These are phyloP conservation scores for Myodes glareolus DNA, from an alignment of 2,113 vertebrate genomes.

Conservation along the genomic window DNA sequence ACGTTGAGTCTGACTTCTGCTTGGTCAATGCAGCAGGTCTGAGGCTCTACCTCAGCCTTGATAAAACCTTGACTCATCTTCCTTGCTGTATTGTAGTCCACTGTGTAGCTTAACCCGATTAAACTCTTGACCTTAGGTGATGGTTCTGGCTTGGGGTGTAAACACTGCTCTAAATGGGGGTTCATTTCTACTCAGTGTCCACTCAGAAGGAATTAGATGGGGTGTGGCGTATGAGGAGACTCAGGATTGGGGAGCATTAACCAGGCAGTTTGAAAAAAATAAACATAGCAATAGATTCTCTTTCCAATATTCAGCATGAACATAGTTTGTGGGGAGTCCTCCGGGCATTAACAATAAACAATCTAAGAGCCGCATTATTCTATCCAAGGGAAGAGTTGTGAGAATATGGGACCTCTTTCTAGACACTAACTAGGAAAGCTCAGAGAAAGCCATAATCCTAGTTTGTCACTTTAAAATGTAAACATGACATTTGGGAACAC, in stretches of 20 bases:
- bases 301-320: constrained; percentile 37
- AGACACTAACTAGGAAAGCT: not conserved
- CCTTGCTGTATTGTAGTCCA: rapidly evolving
- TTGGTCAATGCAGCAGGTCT: not conserved
- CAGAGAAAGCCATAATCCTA: not conserved
- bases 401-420: not conserved
- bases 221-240: not conserved
- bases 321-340: constrained; percentile 9
- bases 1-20: not conserved
- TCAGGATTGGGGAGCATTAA: constrained; percentile 32
- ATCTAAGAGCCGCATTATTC: constrained; percentile 6
- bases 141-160: not conserved
- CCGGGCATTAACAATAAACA: constrained; percentile 48
- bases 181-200: not conserved
- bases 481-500: not conserved
- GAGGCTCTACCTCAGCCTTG: not conserved
- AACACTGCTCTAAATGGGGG: not conserved
- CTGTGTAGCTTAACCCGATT: too few species aligned
- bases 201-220: not conserved
- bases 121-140: not conserved
- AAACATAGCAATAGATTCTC: not conserved
- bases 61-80: not conserved
- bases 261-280: constrained; percentile 42
- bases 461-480: constrained; percentile 19
- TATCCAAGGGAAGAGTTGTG: not conserved